A percentile compares a stretch with the other conserved stretches of the same genome.
These are phyloP conservation scores for Karalla daura DNA, from an alignment of 2,797 vertebrate genomes.

Conservation along the genomic window DNA sequence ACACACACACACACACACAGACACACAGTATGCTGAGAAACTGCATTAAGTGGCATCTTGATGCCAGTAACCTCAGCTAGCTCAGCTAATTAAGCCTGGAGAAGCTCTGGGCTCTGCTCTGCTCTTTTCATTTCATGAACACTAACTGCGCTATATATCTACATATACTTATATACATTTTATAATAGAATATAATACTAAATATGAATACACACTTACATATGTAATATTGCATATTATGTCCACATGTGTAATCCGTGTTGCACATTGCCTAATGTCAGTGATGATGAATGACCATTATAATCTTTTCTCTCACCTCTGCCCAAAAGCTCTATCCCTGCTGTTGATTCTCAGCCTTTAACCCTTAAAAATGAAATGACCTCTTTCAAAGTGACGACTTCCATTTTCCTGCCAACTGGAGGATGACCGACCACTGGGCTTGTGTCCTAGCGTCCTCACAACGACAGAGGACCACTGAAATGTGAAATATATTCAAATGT, in stretches of 20 bases:
- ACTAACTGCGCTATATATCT: no score
- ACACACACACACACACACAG: conserved; percentile 19
- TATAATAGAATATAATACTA: no score
- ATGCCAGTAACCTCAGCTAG: conserved; percentile 32
- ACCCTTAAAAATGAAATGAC: conserved; percentile 21
- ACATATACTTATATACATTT: no score
- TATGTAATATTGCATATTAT: no score
- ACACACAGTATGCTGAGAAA: conserved; percentile 22
- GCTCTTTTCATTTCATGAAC: conserved; percentile 40
- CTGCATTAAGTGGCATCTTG: conserved; percentile 43
- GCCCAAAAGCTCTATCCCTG: conserved; percentile 3
- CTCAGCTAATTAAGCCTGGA: conserved; percentile 60
- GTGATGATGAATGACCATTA: not conserved
- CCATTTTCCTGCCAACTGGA: conserved; percentile 9
- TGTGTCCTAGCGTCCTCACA: conserved; percentile 42
- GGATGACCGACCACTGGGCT: conserved; percentile 29
- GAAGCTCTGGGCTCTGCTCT: conserved; percentile 31
- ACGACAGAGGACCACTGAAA: conserved; percentile 27
- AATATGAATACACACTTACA: conserved; percentile 28
- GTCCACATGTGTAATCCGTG: not conserved
- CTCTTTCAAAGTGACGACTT: conserved; percentile 25
- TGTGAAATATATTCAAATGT: conserved; percentile 5
- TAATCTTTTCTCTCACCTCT: conserved; percentile 4
- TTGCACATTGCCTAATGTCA: not conserved
- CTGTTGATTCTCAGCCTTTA: not conserved